Base-by-base conservation (phyloP, 2,113 vertebrate species). In the Campylomormyrus tamandua region DNA sequence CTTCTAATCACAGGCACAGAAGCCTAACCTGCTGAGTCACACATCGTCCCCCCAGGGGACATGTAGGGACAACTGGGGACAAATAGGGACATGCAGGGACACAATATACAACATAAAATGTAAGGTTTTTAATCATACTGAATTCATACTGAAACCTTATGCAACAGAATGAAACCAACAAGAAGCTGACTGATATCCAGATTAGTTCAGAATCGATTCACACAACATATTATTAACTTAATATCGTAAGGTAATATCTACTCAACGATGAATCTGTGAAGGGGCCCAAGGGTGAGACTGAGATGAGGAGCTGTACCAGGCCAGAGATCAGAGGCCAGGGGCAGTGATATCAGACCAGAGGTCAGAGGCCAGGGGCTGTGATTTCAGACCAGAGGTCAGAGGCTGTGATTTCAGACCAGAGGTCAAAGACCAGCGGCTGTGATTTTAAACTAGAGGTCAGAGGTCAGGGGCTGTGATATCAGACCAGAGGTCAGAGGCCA, bases 241-340 rank as follows among this genome's bases (percentile, higher is more conserved):
- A 92, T 93, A 91, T 91, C 92, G 90, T 91, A n/a, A 91, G 91
- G 91, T 90, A 90, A 92, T 92, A 88, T 90, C 90, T 91, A 89
- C 92, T 93, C 90, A 92, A 91, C 42, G 31, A 85, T 88, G 84
- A 53, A 17, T 89, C 90, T 17, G 89, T 89, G 90, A 49, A 89
- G 50, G 39, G 49, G 8, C 58, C 90, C 87, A 21, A 83, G 46
- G 87, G 88, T 77, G 84, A 42, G 17, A 46, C 21, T 46, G 90
- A 90, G 62, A 56, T 13, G 70, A 77, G 70, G 45, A 19, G 31
- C 83, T 56, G 52, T 87, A 88, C 88, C 48, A 1, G 46, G 42
- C 21, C 2, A 89, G 31, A 53, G 52, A 1, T 53, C 52, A 56
- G 5, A 21, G 52, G 17, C 19, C 52, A 74, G 83, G n/a, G 13